Evolutionary conservation across 2,113 vertebrate species (phyloP), one percentile per base, ranked within the genome.

Genomic region (Amphiprion ocellaris): DNA sequence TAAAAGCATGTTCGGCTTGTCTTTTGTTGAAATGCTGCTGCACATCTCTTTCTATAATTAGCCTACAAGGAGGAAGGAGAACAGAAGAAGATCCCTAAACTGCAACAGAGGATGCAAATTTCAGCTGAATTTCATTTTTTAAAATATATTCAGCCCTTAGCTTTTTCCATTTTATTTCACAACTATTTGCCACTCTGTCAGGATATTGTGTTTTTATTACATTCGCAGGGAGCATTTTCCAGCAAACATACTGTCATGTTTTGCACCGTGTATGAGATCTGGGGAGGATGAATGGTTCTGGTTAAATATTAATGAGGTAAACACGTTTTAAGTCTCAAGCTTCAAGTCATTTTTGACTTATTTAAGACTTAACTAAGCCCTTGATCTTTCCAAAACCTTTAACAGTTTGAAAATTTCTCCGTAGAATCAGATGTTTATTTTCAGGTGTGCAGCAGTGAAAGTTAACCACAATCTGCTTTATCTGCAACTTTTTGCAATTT

Each of bases 1-100:
- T 55, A 53, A 26, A 37, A 64, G 41, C 59, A 30, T 21, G 37
- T 19, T 47, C 4, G 2, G 79, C 64, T 65, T 61, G 33, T 67
- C 21, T 66, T 30, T 66, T 44, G 16, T 21, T 59, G 21, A 77
- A 46, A 71, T 58, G 69, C 59, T 67, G 69, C 49, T 21, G 60
- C 50, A 69, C 50, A 58, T 80, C 59, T 65, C 64, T 37, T 39
- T 10, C 41, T 67, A 46, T 71, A 64, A 83, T 85, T 62, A 88
- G 74, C 37, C 50, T 65, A 49, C 55, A 28, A 74, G 52, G 63
- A 4, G 17, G 49, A 52, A 30, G 46, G 41, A 61, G 39, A 75
- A 23, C 4, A 17, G 58, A 39, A 67, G 69, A 21, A 37, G 54
- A 54, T 76, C 26, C n/a, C 52, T 47, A 23, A 69, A 50, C 47